Evolutionary conservation across 2,888 invertebrate genomes (phyloP).

Genomic region (Metallyticus violacea): DNA sequence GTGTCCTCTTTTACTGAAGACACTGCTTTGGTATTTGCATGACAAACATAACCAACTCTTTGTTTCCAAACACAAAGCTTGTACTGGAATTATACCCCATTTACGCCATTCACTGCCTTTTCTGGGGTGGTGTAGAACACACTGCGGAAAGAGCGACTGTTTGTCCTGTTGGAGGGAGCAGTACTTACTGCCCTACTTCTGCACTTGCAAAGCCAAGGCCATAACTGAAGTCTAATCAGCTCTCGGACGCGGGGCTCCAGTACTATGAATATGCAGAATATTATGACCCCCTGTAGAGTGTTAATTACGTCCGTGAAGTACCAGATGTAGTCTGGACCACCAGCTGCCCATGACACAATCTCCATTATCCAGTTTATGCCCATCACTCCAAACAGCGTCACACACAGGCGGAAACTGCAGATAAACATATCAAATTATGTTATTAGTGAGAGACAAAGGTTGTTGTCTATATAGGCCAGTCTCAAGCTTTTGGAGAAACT

Average conservation of each 20-base stretch:
- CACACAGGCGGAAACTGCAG: constrained; percentile 55
- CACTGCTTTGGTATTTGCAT: background rate
- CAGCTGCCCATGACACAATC: constrained; percentile 62
- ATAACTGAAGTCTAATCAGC: background rate
- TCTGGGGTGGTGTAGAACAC: background rate
- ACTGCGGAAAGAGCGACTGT: background rate
- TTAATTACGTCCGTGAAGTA: constrained; percentile 37
- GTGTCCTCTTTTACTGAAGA: background rate
- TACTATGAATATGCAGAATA: constrained; percentile 27
- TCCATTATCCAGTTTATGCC: constrained; percentile 70
- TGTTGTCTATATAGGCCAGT: too few species aligned
- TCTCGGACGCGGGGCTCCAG: constrained; percentile 18
- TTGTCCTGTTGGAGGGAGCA: background rate
- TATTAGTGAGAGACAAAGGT: too few species aligned
- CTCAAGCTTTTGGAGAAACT: too few species aligned
- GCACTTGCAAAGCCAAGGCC: constrained; percentile 16
- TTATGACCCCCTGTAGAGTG: constrained; percentile 36
- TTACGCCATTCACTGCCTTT: background rate
- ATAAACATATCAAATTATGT: constrained; percentile 17
- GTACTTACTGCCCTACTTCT: background rate
- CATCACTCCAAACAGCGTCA: constrained; percentile 63
- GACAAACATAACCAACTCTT: background rate
- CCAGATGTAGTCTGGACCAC: constrained; percentile 43
- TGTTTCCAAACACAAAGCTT: background rate
- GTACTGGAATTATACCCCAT: background rate